A percentile compares a stretch with the other conserved stretches of the same genome.
These are phyloP conservation scores for Brachymystax lenok DNA, from an alignment of 2,797 vertebrate species.

Conservation along the genomic window DNA sequence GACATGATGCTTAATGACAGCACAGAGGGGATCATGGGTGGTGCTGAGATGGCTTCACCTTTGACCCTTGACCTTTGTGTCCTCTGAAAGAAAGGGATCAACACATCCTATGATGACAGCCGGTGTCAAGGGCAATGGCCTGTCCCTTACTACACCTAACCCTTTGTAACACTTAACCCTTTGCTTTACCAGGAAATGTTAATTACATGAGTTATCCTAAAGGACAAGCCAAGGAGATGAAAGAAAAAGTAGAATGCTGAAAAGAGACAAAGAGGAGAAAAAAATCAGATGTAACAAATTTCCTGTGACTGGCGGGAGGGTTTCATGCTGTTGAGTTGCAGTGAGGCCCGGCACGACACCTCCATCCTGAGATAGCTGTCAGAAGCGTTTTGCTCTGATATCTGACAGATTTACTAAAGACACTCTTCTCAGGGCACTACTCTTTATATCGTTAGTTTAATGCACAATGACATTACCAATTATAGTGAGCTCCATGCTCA, in stretches of 20 bases:
- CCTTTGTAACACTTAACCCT: slow-evolving; percentile 7
- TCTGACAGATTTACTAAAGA: slow-evolving; percentile 90
- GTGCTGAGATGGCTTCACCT: slow-evolving; percentile 62
- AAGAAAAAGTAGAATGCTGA: neutral
- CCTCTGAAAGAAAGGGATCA: slow-evolving; percentile 20
- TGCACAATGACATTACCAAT: slow-evolving; percentile 92
- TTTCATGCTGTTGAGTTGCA: slow-evolving; percentile 68
- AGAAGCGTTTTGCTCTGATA: slow-evolving; percentile 83
- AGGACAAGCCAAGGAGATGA: neutral
- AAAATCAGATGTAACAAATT: slow-evolving; percentile 31
- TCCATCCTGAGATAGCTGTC: slow-evolving; percentile 76
- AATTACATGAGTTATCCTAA: neutral
- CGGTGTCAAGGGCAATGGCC: slow-evolving; percentile 55
- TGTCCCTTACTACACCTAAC: slow-evolving; percentile 34
- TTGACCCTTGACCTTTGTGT: slow-evolving; percentile 57
- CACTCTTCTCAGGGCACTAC: slow-evolving; percentile 87
- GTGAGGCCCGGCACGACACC: slow-evolving; percentile 48
- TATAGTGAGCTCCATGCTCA: slow-evolving; percentile 90
- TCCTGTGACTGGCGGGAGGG: slow-evolving; percentile 47
- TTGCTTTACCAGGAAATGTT: neutral
- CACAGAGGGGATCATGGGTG: slow-evolving; percentile 57
- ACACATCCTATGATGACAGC: slow-evolving; percentile 42
- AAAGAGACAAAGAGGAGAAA: slow-evolving; percentile 17
- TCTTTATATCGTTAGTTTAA: slow-evolving; percentile 92
- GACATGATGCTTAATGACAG: slow-evolving; percentile 68